Evolutionary conservation across 2,888 invertebrate genomes (phyloP), one percentile per base, ranked within the genome.

Genomic region (Branchellion lobata): DNA sequence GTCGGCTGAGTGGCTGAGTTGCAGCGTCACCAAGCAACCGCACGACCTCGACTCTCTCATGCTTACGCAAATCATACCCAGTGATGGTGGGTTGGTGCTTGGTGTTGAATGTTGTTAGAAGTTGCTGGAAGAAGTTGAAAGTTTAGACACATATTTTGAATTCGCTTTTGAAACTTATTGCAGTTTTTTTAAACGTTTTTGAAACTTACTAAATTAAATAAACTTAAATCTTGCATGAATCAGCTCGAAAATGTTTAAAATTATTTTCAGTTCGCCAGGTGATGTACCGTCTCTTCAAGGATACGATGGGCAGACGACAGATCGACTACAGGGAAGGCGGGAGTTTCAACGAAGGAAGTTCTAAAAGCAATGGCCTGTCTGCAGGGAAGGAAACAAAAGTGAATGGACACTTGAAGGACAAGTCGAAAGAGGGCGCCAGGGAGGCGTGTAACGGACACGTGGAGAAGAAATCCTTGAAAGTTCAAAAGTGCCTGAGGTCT

Each of bases 41-140:
- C 96, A 96, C 87, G 93, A 93, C 81, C 92, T 93, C 81, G 92
- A 93, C 80, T 92, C 93, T 81, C 90, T 97, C 73, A 93, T 96
- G 91, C 90, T 96, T 78, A 96, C 96, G 27, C 96, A 97, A 89
- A 96, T 96, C 80, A 95, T 96, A 84, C 95, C 96, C 24, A 94
- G 94, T 82, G 86, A 86, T 85, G 87, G 86, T 86, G 81, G 82
- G 85, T n/a, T n/a, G n/a, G n/a, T n/a, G n/a, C n/a, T n/a, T n/a
- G n/a, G n/a, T n/a, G 82, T 33, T 18, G 21, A 0, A 61, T 47
- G 27, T 8, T 27, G 11, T 76, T n/a, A 11, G 8, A 11, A 29
- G 29, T 78, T 79, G 21, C 8, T 33, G 18, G 47, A 47, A 18
- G 47, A 47, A 14, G 47, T 47, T 47, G 11, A 47, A 47, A 47